Evolutionary conservation across 2,888 invertebrate genomes (phyloP), one percentile per base, ranked within the genome.

Genomic region (Synanthedon tipuliformis): DNA sequence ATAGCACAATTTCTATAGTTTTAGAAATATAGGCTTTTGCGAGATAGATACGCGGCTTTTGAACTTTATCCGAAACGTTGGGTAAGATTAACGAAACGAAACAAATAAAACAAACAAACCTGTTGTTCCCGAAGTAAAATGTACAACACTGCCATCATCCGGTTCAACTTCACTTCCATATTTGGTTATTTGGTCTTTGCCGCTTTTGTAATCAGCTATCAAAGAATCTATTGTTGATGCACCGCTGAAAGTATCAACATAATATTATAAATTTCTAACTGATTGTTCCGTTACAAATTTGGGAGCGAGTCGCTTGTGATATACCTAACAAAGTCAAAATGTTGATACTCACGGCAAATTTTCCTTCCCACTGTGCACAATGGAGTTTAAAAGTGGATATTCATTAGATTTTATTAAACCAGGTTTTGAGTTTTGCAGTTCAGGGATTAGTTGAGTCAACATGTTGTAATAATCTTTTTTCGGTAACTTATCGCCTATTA

Each of bases 71-170:
- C 10, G 10, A 34, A 34, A 34, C 34, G 34, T 2, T 34, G 7
- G 8, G 23, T 1, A 53, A 11, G 15, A 50, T 48, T n/a, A n/a
- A n/a, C n/a, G n/a, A n/a, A n/a, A n/a, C n/a, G n/a, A n/a, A n/a
- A 45, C 4, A n/a, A 15, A 15, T 13, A 10, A 45, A 45, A 45
- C 7, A 49, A 53, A 68, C 74, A 68, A 68, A 90, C 90, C 64
- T 41, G 88, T 88, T 18, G 88, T 87, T 0, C 88, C 88, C 7
- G 96, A 96, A 4, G 96, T 96, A 66, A 95, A 94, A 72, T 95
- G 92, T 61, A 97, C 93, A 68, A 94, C 92, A 58, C 90, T 90
- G 3, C 93, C 91, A 53, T 92, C 91, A 65, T 92, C 91, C 12
- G 93, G 90, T 51, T 90, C 90, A 4, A 95, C 83, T 27, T 84